These are phyloP conservation scores for Neoitamus cyanurus DNA, from an alignment of 2,888 invertebrate species.

Conservation along the genomic window DNA sequence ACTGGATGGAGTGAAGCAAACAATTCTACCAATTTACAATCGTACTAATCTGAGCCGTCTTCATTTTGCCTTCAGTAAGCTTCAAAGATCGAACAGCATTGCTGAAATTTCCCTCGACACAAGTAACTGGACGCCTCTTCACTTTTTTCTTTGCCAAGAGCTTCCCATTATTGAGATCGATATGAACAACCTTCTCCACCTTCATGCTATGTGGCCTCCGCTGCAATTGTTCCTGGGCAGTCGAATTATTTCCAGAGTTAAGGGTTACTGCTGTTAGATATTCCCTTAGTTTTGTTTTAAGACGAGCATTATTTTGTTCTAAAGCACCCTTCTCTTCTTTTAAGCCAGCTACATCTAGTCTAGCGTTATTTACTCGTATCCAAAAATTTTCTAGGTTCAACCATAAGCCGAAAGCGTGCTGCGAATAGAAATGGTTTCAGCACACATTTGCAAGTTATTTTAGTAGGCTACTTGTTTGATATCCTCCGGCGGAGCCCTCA, in stretches of 20 bases:
- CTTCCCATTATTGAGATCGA: slow-evolving; percentile 57
- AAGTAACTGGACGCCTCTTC: slow-evolving; percentile 54
- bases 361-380: slow-evolving; percentile 71
- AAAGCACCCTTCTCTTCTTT: slow-evolving; percentile 64
- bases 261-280: slow-evolving; percentile 73
- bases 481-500: slow-evolving; percentile 59
- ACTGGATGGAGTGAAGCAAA: no score
- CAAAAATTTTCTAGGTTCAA: slow-evolving; percentile 78
- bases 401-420: slow-evolving; percentile 69
- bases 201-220: slow-evolving; percentile 64
- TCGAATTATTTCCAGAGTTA: slow-evolving; percentile 60
- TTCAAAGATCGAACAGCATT: slow-evolving; percentile 68
- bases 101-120: slow-evolving; percentile 71
- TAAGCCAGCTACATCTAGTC: slow-evolving; percentile 69
- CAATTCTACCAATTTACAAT: slow-evolving; percentile 51
- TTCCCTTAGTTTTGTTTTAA: slow-evolving; percentile 72
- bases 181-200: slow-evolving; percentile 61
- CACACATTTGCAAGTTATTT: background rate
- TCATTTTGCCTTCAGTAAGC: slow-evolving; percentile 56
- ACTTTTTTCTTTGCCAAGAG: slow-evolving; percentile 45
- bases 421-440: background rate
- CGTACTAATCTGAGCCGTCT: slow-evolving; percentile 57
- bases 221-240: slow-evolving; percentile 60
- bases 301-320: slow-evolving; percentile 72
- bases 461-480: slow-evolving; percentile 53